Evolutionary conservation across 2,113 vertebrate genomes (phyloP).

Genomic region (Gallinago jamesoni): DNA sequence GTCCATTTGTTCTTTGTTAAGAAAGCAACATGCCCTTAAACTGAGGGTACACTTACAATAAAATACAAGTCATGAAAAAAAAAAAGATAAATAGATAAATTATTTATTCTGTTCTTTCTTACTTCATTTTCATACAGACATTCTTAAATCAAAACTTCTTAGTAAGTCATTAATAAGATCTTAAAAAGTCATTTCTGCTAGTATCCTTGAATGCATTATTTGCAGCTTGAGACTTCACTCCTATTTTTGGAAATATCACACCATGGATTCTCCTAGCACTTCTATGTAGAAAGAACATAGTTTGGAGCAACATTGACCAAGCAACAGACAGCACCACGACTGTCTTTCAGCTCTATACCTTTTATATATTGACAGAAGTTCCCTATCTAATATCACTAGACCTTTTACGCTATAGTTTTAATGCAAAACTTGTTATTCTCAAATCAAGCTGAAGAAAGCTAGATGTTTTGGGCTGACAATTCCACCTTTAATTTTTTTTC

Average conservation of each 20-base stretch:
- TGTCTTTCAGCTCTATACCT: not conserved
- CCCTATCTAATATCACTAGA: not conserved
- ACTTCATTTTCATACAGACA: not conserved
- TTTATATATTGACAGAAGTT: not conserved
- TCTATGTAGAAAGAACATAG: not conserved
- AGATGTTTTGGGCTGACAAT: not conserved
- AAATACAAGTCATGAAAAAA: not conserved
- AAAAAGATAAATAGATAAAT: not conserved
- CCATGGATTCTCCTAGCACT: not conserved
- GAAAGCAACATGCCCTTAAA: not conserved
- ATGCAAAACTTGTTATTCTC: not conserved
- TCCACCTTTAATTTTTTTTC: not conserved
- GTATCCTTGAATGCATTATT: not conserved
- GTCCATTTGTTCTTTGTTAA: not conserved
- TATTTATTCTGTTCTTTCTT: not conserved
- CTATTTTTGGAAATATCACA: not conserved
- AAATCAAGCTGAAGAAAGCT: not conserved
- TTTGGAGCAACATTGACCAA: not conserved
- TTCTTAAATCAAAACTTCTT: not conserved
- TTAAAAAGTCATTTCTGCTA: not conserved
- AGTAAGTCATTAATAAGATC: not conserved
- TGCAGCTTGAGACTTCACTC: not conserved
- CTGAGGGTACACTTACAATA: not conserved
- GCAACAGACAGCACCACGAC: not conserved
- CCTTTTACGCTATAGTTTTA: not conserved